Percentiles rank a stretch among this genome's conserved stretches.
Conservation (phyloP, 2,797 vertebrate genomes). For the Morelia viridis region DNA sequence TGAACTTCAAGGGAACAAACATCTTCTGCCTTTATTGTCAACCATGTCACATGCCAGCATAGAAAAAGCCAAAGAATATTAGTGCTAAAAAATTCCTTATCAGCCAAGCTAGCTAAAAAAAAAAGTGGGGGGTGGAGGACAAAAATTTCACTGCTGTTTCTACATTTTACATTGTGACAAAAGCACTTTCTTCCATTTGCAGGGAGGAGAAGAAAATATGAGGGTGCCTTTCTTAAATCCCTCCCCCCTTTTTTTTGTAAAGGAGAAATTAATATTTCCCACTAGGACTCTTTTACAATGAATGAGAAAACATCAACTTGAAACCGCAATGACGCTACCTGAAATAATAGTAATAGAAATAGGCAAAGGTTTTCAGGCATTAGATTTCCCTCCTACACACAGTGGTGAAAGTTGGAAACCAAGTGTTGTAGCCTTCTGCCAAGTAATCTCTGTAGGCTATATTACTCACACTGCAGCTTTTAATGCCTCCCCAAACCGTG, state of each 20-base stretch:
- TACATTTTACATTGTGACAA: conserved; percentile 47
- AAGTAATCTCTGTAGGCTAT: neutral
- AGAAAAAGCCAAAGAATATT: conserved; percentile 29
- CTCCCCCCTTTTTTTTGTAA: conserved; percentile 6
- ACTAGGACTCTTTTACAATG: conserved; percentile 41
- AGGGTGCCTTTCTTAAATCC: conserved; percentile 42
- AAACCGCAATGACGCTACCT: conserved; percentile 32
- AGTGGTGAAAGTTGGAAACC: neutral
- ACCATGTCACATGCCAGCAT: conserved; percentile 24
- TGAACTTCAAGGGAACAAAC: conserved; percentile 45
- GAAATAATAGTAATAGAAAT: conserved; percentile 29
- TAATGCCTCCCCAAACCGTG: neutral
- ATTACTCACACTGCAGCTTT: neutral
- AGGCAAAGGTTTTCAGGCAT: neutral
- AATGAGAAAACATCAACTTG: conserved; percentile 15
- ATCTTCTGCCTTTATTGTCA: conserved; percentile 35
- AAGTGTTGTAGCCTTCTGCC: neutral
- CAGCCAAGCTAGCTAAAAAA: conserved; percentile 33
- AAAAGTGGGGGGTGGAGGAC: fast-evolving
- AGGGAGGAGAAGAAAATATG: conserved; percentile 44
- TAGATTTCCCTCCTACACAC: neutral
- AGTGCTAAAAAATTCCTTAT: conserved; percentile 39
- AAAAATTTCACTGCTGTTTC: neutral
- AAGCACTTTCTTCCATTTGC: conserved; percentile 43
- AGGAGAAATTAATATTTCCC: conserved; percentile 24